Evolutionary conservation across 1,140 invertebrate species (phyloP), one percentile per base, ranked within the genome.

Genomic region (Elysia chlorotica): DNA sequence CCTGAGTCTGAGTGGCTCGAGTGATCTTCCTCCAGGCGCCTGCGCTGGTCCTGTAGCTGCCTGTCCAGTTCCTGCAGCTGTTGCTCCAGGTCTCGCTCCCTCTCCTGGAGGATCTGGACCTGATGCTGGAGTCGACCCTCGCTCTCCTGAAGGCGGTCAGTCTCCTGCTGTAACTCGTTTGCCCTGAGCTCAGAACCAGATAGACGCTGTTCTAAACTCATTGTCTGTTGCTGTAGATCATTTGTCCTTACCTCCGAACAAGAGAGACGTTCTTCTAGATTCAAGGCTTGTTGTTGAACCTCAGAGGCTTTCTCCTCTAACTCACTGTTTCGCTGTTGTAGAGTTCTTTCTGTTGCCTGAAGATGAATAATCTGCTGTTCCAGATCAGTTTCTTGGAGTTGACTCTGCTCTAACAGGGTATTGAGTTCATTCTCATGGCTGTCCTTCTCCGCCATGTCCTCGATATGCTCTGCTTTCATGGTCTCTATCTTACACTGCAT

Each of bases 1-100:
- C 77, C 67, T 33, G 77, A 78, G 61, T 76, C 77, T 25, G 77
- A 78, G 37, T 72, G 73, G 2, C 63, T 36, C 38, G 74, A 74
- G 65, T 74, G 71, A 57, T 79, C 77, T 57, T 76, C n/a, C n/a
- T n/a, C 3, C 19, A 10, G 35, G 4, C 2, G 21, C n/a, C 31
- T 68, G 23, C 30, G 33, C 2, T 48, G 41, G n/a, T 68, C 30
- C 28, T 54, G 36, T 30, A 30, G 10, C 67, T 69, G 67, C 53
- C 69, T 77, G 76, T 57, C 73, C 62, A 66, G 71, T 31, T 41
- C 33, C 65, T 33, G 36, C 1, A 79, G 56, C 59, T 76, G 73
- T 21, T 73, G 66, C 63, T 79, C 75, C 62, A 80, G 74, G 17
- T 76, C 80, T 56, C 66, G 21, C 38, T 67, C 41, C 41, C 10